phyloP scores from a whole-genome alignment of 2,113 vertebrate species.

The Taxidea taxus region DNA sequence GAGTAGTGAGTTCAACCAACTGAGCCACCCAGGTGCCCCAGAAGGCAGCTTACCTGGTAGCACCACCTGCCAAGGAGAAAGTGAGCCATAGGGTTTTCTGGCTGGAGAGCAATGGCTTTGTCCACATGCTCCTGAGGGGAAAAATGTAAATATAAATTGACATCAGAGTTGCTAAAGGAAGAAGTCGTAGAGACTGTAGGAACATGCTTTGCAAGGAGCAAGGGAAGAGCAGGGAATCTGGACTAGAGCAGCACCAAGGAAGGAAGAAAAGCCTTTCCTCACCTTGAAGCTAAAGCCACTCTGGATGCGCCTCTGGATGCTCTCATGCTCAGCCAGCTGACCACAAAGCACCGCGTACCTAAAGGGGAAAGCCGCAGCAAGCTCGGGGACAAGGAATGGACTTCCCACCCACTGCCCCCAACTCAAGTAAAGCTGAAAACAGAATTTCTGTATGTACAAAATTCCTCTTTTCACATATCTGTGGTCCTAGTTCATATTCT shows the following conservation, averaged over 20 bases:
- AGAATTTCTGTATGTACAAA: neutral
- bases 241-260: neutral
- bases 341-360: conserved; percentile 87
- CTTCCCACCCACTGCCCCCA: neutral
- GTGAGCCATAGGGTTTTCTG: conserved; percentile 81
- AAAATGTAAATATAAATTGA: neutral
- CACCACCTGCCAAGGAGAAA: conserved; percentile 88
- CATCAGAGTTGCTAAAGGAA: neutral
- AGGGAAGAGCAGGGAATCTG: neutral
- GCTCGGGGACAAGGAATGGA: conserved; percentile 1
- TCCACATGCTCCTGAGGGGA: conserved; percentile 83
- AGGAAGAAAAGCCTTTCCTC: conserved; percentile 52
- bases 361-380: conserved; percentile 31
- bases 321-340: conserved; percentile 82
- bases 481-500: neutral
- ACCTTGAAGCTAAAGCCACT: conserved; percentile 85
- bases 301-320: conserved; percentile 85
- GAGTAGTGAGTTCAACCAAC: neutral
- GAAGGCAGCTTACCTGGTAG: conserved; percentile 81
- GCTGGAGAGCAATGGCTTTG: conserved; percentile 84
- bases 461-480: neutral
- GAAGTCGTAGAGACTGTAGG: neutral
- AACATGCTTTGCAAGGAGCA: neutral
- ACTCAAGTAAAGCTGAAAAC: neutral
- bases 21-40: neutral